phyloP scores from a whole-genome alignment of 2,888 invertebrate genomes.

The Eumacrocentrus americanus region DNA sequence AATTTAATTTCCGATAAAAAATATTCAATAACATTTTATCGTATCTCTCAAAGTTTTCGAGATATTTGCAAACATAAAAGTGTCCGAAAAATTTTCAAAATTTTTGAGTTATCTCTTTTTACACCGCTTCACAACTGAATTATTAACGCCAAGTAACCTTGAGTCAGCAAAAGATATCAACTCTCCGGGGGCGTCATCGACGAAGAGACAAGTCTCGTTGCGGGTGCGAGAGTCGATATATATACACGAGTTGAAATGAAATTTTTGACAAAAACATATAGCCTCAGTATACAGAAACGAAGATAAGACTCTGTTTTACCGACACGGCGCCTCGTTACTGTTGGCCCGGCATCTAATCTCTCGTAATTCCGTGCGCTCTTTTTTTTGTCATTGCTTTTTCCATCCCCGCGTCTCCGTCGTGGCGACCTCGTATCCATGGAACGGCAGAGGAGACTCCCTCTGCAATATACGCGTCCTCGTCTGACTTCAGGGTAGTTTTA shows the following conservation, averaged over 20 bases:
- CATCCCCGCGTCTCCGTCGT: slow-evolving; percentile 33
- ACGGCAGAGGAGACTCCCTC: slow-evolving; percentile 38
- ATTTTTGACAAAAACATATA: slow-evolving; percentile 1
- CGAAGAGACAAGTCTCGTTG: slow-evolving; percentile 9
- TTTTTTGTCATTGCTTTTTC: slow-evolving; percentile 30
- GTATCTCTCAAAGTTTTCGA: too few relatives aligned
- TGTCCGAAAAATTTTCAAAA: too few relatives aligned
- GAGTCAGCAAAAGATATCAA: slow-evolving; percentile 14
- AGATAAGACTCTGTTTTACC: slow-evolving; percentile 45
- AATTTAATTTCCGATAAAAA: too few relatives aligned
- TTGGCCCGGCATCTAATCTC: slow-evolving; percentile 51
- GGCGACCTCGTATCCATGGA: slow-evolving; percentile 38
- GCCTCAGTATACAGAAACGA: neutral
- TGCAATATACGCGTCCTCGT: slow-evolving; percentile 46
- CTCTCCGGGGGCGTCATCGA: neutral
- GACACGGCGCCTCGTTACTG: slow-evolving; percentile 47
- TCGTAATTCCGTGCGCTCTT: slow-evolving; percentile 45
- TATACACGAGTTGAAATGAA: too few relatives aligned
- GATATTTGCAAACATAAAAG: too few relatives aligned
- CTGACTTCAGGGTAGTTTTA: slow-evolving; percentile 56
- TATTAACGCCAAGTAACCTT: slow-evolving; percentile 17
- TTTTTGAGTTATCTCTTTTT: neutral
- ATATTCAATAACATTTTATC: too few relatives aligned
- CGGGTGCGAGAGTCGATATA: slow-evolving; percentile 20
- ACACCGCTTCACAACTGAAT: neutral